phyloP scores from a whole-genome alignment of 2,113 vertebrate species.

The Rattus rattus region DNA sequence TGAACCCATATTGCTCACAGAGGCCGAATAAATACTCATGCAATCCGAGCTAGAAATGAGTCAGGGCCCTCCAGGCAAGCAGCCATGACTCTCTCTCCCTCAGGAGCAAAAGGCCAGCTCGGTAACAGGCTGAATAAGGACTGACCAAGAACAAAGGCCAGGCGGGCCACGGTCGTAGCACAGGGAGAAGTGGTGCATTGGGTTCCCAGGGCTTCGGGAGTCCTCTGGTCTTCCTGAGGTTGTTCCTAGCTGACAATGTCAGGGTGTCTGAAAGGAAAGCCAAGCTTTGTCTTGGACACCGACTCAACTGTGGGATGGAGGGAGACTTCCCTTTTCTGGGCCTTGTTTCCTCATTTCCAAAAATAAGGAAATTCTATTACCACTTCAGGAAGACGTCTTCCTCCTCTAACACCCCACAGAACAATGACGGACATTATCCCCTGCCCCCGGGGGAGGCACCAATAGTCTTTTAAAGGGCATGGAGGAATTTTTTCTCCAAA shows the following conservation, averaged over 20 bases:
- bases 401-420: neutral
- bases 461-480: slow-evolving; percentile 53
- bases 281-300: neutral
- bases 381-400: slow-evolving; percentile 9
- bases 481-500: slow-evolving; percentile 60
- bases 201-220: slow-evolving; percentile 43
- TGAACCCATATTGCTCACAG: neutral
- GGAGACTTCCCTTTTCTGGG: neutral
- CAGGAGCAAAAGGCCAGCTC: neutral
- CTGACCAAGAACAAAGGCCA: neutral
- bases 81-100: slow-evolving; percentile 14
- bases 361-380: slow-evolving; percentile 34
- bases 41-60: slow-evolving; percentile 81
- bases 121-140: neutral
- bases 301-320: neutral
- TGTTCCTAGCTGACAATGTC: slow-evolving; percentile 6
- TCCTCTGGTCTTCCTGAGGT: slow-evolving; percentile 22
- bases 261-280: neutral
- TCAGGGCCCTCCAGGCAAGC: slow-evolving; percentile 67
- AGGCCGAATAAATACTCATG: slow-evolving; percentile 72
- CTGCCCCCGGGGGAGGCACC: slow-evolving; percentile 48
- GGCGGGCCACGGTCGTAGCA: neutral
- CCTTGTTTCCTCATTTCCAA: slow-evolving; percentile 15
- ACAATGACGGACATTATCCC: slow-evolving; percentile 71
- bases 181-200: neutral